Evolutionary conservation across 2,797 vertebrate species (phyloP).

Genomic region (Platalea minor): DNA sequence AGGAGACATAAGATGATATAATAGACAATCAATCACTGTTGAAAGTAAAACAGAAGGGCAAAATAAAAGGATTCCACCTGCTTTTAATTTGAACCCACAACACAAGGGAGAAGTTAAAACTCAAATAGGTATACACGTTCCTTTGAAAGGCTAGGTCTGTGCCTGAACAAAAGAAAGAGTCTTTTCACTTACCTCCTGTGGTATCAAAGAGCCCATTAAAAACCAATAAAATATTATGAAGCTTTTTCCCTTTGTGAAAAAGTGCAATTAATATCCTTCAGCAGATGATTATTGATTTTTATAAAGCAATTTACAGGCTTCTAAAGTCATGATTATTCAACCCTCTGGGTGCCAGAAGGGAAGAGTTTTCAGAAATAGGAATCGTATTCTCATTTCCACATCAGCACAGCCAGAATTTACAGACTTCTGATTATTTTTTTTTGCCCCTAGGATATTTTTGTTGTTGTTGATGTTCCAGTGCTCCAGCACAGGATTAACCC

Average conservation of each 20-base stretch:
- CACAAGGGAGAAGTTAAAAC: slow-evolving; percentile 30
- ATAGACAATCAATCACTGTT: not conserved
- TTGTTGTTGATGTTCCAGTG: slow-evolving; percentile 38
- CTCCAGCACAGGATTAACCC: slow-evolving; percentile 69
- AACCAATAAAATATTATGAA: slow-evolving; percentile 38
- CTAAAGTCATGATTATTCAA: slow-evolving; percentile 43
- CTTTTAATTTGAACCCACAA: not conserved
- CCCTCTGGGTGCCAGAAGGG: slow-evolving; percentile 14
- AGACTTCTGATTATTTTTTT: slow-evolving; percentile 5
- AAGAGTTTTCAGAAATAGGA: slow-evolving; percentile 37
- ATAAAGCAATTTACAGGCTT: slow-evolving; percentile 49
- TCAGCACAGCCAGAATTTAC: slow-evolving; percentile 53
- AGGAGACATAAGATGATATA: not conserved
- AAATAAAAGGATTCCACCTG: slow-evolving; percentile 39
- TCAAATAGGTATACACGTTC: not conserved
- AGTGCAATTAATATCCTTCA: slow-evolving; percentile 48
- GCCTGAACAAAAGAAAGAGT: slow-evolving; percentile 39
- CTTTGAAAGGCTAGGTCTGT: slow-evolving; percentile 30
- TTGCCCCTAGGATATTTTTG: slow-evolving; percentile 30
- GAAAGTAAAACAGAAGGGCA: slow-evolving; percentile 19
- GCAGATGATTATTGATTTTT: slow-evolving; percentile 55
- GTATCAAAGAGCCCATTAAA: slow-evolving; percentile 57
- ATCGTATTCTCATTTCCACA: slow-evolving; percentile 43
- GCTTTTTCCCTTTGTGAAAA: slow-evolving; percentile 23
- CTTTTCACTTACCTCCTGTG: slow-evolving; percentile 26